phyloP scores from a whole-genome alignment of 2,113 vertebrate species.

The Merops nubicus region DNA sequence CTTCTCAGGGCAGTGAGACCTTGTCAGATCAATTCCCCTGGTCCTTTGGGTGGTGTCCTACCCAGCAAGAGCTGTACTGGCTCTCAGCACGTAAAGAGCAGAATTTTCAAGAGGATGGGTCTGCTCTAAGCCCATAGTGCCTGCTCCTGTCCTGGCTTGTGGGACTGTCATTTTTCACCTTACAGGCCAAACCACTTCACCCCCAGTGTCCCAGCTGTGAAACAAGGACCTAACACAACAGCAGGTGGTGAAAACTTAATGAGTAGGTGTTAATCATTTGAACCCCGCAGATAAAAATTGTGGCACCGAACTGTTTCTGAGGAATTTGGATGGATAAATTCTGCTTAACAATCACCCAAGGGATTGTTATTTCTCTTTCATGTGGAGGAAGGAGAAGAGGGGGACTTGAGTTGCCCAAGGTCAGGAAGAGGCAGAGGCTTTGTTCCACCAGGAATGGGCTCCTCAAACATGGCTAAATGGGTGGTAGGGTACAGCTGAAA shows the following conservation, averaged over 20 bases:
- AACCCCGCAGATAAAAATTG: neutral
- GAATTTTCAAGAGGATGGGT: neutral
- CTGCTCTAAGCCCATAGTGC: neutral
- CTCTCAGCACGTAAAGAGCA: neutral
- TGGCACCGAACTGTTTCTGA: neutral
- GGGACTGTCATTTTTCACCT: neutral
- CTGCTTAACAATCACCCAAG: neutral
- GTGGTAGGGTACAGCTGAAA: neutral
- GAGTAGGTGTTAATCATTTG: neutral
- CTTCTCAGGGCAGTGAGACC: neutral
- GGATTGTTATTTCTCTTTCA: neutral
- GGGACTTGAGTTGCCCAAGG: neutral
- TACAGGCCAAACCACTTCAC: neutral
- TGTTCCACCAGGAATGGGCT: neutral
- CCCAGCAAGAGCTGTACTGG: accelerated
- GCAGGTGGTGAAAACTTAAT: neutral
- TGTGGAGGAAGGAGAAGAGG: neutral
- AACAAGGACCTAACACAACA: neutral
- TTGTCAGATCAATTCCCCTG: accelerated
- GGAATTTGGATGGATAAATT: neutral
- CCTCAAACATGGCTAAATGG: neutral
- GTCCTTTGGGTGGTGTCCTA: neutral
- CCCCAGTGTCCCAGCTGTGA: neutral
- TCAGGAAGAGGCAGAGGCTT: neutral
- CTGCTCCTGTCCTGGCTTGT: neutral